Evolutionary conservation across 1,140 invertebrate species (phyloP).

Genomic region (Protaetia brevitarsis): DNA sequence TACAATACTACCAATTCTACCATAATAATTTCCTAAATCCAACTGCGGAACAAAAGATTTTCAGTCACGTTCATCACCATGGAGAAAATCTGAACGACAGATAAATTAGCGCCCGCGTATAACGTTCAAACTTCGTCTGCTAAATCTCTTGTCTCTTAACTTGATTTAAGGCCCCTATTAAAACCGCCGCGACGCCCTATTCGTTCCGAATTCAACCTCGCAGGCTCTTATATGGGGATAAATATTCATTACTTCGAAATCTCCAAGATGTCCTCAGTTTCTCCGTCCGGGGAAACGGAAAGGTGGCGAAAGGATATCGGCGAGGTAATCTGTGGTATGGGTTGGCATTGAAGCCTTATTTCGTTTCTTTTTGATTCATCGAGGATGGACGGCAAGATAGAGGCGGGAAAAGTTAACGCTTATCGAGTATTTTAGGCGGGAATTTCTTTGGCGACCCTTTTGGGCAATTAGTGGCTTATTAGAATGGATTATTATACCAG

Average conservation of each 20-base stretch:
- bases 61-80: too few species aligned
- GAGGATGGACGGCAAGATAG: background rate
- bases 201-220: constrained; percentile 25
- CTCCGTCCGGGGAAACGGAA: background rate
- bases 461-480: background rate
- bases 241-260: constrained; percentile 31
- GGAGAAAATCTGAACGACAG: too few species aligned
- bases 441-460: background rate
- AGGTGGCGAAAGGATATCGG: background rate
- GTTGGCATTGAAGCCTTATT: too few species aligned
- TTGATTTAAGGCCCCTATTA: constrained; percentile 39
- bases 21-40: too few species aligned
- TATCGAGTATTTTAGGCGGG: background rate
- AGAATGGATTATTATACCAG: background rate
- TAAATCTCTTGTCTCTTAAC: constrained; percentile 31
- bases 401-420: background rate
- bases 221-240: constrained; percentile 32
- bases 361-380: background rate
- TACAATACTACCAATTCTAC: too few species aligned
- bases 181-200: constrained; percentile 29
- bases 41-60: too few species aligned
- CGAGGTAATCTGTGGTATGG: background rate
- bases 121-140: background rate
- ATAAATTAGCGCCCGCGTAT: background rate
- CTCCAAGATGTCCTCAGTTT: background rate